Conservation (phyloP, 2,113 vertebrate species). For the Ptilonorhynchus violaceus region DNA sequence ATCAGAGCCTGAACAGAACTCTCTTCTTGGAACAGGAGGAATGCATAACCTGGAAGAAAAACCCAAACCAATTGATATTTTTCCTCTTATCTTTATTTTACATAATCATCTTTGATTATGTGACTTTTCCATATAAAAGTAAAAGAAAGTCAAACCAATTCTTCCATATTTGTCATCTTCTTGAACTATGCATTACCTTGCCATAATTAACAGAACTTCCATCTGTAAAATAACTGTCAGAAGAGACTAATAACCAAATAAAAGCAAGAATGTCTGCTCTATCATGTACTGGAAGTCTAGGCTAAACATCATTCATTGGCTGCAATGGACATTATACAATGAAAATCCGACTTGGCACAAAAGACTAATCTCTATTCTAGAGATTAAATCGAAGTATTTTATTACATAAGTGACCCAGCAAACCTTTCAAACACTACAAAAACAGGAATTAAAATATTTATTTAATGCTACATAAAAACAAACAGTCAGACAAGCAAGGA, state of each 20-base stretch:
- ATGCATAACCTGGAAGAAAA: constrained; percentile 86
- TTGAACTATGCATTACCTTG: neutral
- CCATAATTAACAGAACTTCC: neutral
- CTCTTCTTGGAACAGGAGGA: constrained; percentile 98
- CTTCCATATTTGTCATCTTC: neutral
- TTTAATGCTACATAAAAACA: neutral
- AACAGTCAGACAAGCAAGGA: neutral
- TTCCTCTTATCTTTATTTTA: neutral
- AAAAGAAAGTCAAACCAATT: neutral
- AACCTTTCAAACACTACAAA: constrained; percentile 3
- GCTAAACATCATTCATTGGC: neutral
- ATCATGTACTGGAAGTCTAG: neutral
- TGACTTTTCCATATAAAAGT: neutral
- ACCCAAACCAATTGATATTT: neutral
- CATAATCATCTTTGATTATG: neutral
- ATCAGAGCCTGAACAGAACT: constrained; percentile 96
- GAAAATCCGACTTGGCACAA: constrained; percentile 33
- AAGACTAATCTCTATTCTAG: constrained; percentile 49
- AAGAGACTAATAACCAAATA: neutral
- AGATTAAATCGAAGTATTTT: constrained; percentile 41
- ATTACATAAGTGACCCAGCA: constrained; percentile 41
- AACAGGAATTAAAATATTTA: constrained; percentile 14
- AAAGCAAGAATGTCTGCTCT: neutral
- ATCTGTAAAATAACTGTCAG: neutral
- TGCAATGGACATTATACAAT: constrained; percentile 13